phyloP scores from a whole-genome alignment of 2,797 vertebrate genomes.

The Pipistrellus pygmaeus region DNA sequence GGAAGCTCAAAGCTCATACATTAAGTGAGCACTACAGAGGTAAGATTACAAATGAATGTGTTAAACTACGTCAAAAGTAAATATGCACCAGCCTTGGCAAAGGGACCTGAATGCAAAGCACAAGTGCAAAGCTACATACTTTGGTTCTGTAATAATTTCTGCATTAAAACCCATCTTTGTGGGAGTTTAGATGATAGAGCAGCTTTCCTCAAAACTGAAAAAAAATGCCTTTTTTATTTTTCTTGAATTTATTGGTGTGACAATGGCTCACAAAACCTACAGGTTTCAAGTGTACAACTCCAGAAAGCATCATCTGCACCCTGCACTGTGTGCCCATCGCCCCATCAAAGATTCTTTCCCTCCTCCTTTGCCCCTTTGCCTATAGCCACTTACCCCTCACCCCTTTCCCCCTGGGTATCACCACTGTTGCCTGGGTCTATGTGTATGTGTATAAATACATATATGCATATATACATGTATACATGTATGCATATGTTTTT shows the following conservation, averaged over 20 bases:
- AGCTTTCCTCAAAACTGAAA: constrained; percentile 3
- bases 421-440: neutral
- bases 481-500: neutral
- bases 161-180: neutral
- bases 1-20: neutral
- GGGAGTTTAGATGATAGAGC: neutral
- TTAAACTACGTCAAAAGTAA: neutral
- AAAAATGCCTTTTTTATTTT: neutral
- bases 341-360: neutral
- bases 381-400: neutral
- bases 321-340: neutral
- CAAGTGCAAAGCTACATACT: neutral
- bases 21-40: neutral
- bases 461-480: too few species aligned
- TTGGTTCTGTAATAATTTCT: neutral
- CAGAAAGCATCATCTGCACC: neutral
- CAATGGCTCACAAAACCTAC: neutral
- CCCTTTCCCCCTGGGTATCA: neutral
- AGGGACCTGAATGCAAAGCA: neutral
- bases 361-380: neutral
- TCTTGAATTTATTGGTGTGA: neutral
- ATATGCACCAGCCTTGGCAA: neutral
- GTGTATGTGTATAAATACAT: neutral
- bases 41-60: neutral
- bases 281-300: neutral